Conservation (phyloP, 1,140 invertebrate species). For the Apis mellifera region DNA sequence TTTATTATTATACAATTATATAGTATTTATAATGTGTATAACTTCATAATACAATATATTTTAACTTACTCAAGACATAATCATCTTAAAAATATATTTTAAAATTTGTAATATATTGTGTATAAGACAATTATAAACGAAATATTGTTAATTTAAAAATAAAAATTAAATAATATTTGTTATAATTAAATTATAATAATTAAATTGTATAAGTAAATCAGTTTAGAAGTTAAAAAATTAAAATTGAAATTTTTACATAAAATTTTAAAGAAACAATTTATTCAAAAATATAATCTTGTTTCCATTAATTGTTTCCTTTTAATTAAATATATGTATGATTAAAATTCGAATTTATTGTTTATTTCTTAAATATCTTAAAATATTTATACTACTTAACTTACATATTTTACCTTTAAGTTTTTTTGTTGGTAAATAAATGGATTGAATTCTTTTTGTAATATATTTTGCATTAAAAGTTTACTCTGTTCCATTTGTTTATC, state of each 20-base stretch:
- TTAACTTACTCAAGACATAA: neutral
- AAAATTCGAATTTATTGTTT: slow-evolving; percentile 8
- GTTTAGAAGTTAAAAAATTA: neutral
- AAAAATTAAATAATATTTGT: neutral
- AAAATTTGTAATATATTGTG: neutral
- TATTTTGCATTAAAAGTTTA: slow-evolving; percentile 7
- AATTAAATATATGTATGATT: neutral
- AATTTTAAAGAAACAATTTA: neutral
- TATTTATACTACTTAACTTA: slow-evolving; percentile 21
- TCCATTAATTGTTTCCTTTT: neutral
- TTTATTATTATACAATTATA: neutral
- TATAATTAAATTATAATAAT: neutral
- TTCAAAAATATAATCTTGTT: neutral
- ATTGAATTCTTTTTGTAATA: slow-evolving; percentile 38
- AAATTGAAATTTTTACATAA: neutral
- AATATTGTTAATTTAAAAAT: neutral
- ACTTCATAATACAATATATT: neutral
- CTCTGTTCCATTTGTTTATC: neutral
- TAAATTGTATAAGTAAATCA: neutral
- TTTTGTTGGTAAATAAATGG: slow-evolving; percentile 4
- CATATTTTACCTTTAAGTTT: neutral
- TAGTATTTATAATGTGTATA: neutral
- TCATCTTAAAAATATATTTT: neutral
- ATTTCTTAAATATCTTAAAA: slow-evolving; percentile 27
- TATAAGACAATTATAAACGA: neutral